Conservation (phyloP, 1,140 invertebrate genomes). For the Leptopilina boulardi region DNA sequence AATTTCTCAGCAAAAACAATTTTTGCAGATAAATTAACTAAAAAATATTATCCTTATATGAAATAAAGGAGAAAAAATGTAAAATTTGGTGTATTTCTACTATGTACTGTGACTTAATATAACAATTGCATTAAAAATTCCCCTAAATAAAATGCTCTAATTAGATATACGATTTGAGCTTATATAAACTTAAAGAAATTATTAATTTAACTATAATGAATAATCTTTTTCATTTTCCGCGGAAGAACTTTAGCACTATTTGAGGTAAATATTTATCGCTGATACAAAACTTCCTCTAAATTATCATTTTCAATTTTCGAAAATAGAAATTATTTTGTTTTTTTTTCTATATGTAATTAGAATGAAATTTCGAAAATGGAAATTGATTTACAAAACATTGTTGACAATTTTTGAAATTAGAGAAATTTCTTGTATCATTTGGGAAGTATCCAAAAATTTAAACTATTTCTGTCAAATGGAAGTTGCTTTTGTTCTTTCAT, state of each 20-base stretch:
- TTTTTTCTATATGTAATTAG: too few species aligned
- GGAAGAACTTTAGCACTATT: slow-evolving; percentile 30
- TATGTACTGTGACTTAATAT: slow-evolving; percentile 9
- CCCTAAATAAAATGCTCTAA: slow-evolving; percentile 23
- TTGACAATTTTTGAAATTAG: neutral
- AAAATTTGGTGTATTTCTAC: slow-evolving; percentile 18
- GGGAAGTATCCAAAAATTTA: slow-evolving; percentile 14
- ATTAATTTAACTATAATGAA: slow-evolving; percentile 20
- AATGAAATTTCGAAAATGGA: too few species aligned
- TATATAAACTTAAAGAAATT: slow-evolving; percentile 25
- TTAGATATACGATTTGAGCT: neutral
- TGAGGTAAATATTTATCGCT: slow-evolving; percentile 8
- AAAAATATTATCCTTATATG: too few species aligned
- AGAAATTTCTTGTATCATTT: slow-evolving; percentile 8
- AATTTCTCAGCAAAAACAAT: too few species aligned
- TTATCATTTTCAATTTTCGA: too few species aligned
- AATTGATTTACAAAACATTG: too few species aligned
- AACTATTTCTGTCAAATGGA: slow-evolving; percentile 23
- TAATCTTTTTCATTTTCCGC: slow-evolving; percentile 18
- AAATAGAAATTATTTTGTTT: neutral
- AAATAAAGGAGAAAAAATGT: neutral
- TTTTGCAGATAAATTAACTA: too few species aligned
- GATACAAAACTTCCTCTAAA: neutral
- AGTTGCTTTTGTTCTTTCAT: slow-evolving; percentile 36
- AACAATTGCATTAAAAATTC: slow-evolving; percentile 22